phyloP scores from a whole-genome alignment of 2,888 invertebrate species.

The Ariolimax columbianus region DNA sequence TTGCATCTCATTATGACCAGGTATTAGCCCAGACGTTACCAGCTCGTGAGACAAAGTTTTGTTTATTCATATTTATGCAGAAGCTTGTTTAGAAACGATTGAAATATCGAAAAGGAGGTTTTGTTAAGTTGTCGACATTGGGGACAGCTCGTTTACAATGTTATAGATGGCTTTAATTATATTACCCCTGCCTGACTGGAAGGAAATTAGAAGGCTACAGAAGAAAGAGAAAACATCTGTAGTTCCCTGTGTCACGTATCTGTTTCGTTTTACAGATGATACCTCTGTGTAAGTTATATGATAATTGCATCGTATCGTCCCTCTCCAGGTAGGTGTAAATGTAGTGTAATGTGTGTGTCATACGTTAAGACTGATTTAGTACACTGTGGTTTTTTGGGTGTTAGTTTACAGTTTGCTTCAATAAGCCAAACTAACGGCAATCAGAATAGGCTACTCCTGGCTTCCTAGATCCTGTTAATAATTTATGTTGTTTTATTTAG shows the following conservation, averaged over 20 bases:
- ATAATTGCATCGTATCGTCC: background rate
- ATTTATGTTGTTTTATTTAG: no score
- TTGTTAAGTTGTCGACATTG: background rate
- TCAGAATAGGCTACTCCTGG: no score
- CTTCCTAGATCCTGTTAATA: no score
- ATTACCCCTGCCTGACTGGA: background rate
- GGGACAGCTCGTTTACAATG: background rate
- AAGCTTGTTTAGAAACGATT: background rate
- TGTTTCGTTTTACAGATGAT: background rate
- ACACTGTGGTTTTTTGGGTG: no score
- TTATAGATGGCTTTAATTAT: background rate
- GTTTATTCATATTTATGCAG: conserved; percentile 18
- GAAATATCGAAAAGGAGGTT: background rate
- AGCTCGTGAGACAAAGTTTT: background rate
- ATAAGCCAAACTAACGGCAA: no score
- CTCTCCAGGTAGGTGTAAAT: background rate
- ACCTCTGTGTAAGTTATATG: no score
- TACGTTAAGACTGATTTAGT: no score
- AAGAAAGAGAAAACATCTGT: background rate
- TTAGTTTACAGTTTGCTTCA: no score
- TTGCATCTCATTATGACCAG: background rate
- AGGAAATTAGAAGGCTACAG: background rate
- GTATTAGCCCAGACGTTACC: background rate
- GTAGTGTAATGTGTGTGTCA: background rate
- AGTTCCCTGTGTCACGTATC: background rate